Percentiles rank a stretch among this genome's conserved stretches.
Conservation (phyloP, 2,113 vertebrate species). For the Calonectris borealis region DNA sequence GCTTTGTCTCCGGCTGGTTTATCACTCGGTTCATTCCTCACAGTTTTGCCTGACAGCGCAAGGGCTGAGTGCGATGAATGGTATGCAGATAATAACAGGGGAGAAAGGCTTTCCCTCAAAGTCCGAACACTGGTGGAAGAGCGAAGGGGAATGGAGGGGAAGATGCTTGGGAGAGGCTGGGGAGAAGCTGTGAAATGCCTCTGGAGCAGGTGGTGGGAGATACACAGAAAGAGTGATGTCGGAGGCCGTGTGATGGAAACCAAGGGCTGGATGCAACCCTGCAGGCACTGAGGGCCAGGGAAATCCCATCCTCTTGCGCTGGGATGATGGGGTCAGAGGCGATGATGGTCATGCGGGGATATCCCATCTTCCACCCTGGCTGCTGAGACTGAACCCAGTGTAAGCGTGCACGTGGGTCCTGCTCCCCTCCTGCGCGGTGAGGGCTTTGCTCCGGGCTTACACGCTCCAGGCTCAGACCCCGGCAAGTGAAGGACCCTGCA, state of each 20-base stretch:
- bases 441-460: background rate
- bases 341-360: background rate
- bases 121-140: background rate
- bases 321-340: background rate
- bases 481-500: background rate
- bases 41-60: slow-evolving; percentile 29
- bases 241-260: background rate
- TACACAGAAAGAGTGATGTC: rapidly evolving
- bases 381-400: background rate
- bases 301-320: background rate
- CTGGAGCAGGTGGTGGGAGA: background rate
- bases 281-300: background rate
- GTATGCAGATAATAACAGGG: slow-evolving; percentile 36
- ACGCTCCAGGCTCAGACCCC: background rate
- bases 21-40: background rate
- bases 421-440: rapidly evolving
- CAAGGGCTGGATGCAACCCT: background rate
- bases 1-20: background rate
- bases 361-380: background rate
- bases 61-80: background rate
- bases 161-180: background rate
- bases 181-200: background rate
- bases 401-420: background rate
- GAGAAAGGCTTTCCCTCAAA: background rate
- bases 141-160: background rate